Base-by-base conservation (phyloP, 2,888 invertebrate genomes). In the Mayetiola destructor region DNA sequence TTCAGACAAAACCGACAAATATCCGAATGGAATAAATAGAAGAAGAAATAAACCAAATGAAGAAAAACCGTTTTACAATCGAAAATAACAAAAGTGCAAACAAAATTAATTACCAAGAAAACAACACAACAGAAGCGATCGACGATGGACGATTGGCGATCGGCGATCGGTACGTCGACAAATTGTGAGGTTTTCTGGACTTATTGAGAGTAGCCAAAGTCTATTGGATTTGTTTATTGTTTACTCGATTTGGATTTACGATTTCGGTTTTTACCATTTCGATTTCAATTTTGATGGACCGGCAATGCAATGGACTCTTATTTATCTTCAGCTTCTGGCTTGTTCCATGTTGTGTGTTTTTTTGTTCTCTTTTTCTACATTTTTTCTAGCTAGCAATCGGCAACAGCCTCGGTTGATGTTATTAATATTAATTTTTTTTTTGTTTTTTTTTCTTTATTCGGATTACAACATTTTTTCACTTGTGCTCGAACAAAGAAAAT, bases 101-200 rank as follows among this genome's bases (percentile, higher is more conserved):
- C 48, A 27, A 48, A 48, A 48, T 48, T 48, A 48, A 48, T 48
- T 48, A 48, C 48, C 27, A 9, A n/a, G n/a, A n/a, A n/a, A n/a
- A 48, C 48, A 48, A 48, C 27, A 32, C 32, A 48, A 48, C 48
- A 48, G 48, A 48, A 48, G 48, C 48, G n/a, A 48, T 48, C n/a
- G n/a, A n/a, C n/a, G n/a, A n/a, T n/a, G n/a, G n/a, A n/a, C n/a
- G n/a, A n/a, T n/a, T n/a, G n/a, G n/a, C n/a, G n/a, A n/a, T n/a
- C n/a, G n/a, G n/a, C n/a, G n/a, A n/a, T 48, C 27, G 48, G 27
- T 48, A 23, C 27, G 48, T 48, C 48, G 27, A 48, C 48, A 48
- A 48, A 48, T 48, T 48, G 48, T 48, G n/a, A 48, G 16, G 27
- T 9, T n/a, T n/a, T n/a, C n/a, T n/a, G n/a, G n/a, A n/a, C n/a